Evolutionary conservation across 2,113 vertebrate species (phyloP).

Genomic region (Danio rerio): GRCz12tu NC_133179.1:8453501-8454000

Average conservation of each 20-base stretch:
- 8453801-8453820: no score
- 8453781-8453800: no score
- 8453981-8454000: no score
- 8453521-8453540: slow-evolving; percentile 32
- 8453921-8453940: no score
- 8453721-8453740: background rate
- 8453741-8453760: background rate
- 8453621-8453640: background rate
- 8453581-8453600: slow-evolving; percentile 8
- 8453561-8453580: slow-evolving; percentile 30
- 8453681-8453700: slow-evolving; percentile 9
- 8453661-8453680: slow-evolving; percentile 10
- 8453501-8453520: background rate
- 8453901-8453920: no score
- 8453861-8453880: no score
- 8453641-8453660: background rate
- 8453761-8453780: background rate
- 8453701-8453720: background rate
- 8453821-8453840: no score
- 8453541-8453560: slow-evolving; percentile 22
- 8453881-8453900: no score
- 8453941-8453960: no score
- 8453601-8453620: slow-evolving; percentile 30
- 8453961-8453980: no score
- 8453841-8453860: no score